A percentile compares a stretch with the other conserved stretches of the same genome.
Conservation (phyloP, 2,113 vertebrate species). For the Zeus faber region DNA sequence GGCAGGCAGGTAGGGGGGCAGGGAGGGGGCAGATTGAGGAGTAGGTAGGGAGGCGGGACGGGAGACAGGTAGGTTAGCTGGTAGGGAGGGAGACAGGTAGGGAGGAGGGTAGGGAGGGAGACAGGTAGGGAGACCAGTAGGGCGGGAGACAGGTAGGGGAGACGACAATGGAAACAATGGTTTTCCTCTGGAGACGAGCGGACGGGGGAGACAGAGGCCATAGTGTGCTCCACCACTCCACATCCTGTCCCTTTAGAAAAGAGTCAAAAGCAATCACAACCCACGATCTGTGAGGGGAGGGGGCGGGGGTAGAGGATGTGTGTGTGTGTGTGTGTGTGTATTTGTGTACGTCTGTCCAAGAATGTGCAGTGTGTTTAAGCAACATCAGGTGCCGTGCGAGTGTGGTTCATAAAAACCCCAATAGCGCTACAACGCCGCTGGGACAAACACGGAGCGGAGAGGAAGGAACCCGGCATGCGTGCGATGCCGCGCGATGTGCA, state of each 20-base stretch:
- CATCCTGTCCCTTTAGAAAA: constrained; percentile 70
- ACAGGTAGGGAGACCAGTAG: constrained; percentile 65
- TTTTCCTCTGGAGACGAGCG: constrained; percentile 48
- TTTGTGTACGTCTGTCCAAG: background rate
- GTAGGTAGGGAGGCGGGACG: constrained; percentile 60
- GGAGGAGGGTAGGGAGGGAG: constrained; percentile 35
- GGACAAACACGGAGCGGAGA: no score
- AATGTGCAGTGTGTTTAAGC: background rate
- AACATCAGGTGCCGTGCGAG: background rate
- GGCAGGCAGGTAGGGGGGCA: background rate
- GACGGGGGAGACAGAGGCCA: constrained; percentile 57
- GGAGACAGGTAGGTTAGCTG: constrained; percentile 67
- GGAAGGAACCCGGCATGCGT: no score
- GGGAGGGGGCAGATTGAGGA: background rate
- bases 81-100: constrained; percentile 45
- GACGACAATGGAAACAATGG: constrained; percentile 63
- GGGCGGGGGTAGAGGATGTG: background rate
- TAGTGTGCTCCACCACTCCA: constrained; percentile 55
- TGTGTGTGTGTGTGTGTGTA: constrained; percentile 1
- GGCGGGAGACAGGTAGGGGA: constrained; percentile 58
- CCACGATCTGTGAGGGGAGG: constrained; percentile 51
- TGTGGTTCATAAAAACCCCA: no score
- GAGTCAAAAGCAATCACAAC: constrained; percentile 60
- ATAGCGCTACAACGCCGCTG: no score
- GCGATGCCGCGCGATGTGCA: no score